Evolutionary conservation across 1,140 invertebrate species (phyloP), one percentile per base, ranked within the genome.

Genomic region (Microplitis mediator): DNA sequence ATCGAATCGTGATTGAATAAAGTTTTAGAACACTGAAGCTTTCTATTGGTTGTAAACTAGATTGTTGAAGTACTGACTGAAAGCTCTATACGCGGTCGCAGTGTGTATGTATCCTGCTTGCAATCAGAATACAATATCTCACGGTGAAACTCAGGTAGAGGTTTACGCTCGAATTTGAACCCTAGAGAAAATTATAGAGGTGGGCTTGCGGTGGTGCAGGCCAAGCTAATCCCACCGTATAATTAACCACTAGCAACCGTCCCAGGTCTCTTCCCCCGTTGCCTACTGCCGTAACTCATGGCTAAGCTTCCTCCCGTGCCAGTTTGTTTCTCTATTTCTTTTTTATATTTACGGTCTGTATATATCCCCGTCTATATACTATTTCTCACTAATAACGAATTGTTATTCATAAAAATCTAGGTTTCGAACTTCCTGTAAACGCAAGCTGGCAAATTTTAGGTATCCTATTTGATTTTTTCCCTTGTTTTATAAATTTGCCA

Each of bases 181-280:
- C 79, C 79, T 77, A 71, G 78, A 85, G 81, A 83, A 85, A 84
- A 84, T 85, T 84, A 85, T 83, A 83, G 83, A 76, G 76, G 76
- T 74, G 77, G 80, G 81, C 78, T 83, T 82, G 79, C 65, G 80
- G 81, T 71, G 75, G 75, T 74, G 75, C 75, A 74, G 77, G 73
- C 77, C 74, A 68, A 77, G 78, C 80, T 85, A 85, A 85, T 85
- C 83, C 82, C 77, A 80, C 79, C 80, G 82, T 86, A 83, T 85
- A 85, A 85, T 85, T 85, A 84, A 84, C 84, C 81, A 78, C 81
- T 71, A 73, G 71, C 78, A 78, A 83, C 77, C 79, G 76, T 80
- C 6, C 77, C 78, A 73, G 68, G 76, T 74, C 75, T 71, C 69
- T 77, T 45, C 6, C 39, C 39, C 39, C 39, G 39, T 6, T 45